phyloP scores from a whole-genome alignment of 2,888 invertebrate genomes.

The Rhingia rostrata region DNA sequence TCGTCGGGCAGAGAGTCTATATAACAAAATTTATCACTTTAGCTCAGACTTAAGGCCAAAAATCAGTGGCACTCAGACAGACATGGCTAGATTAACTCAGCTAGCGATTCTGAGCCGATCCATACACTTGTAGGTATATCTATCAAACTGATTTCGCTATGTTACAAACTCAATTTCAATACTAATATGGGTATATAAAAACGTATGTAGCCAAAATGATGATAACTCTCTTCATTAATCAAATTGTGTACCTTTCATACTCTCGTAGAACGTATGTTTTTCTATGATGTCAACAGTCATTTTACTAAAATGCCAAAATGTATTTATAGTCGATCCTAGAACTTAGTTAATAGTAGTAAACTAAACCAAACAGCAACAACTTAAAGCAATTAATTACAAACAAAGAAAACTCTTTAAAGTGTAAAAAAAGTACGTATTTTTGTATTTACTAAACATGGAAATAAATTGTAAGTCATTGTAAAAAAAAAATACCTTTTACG shows the following conservation, averaged over 20 bases:
- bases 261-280: constrained; percentile 7
- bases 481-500: constrained; percentile 19
- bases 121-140: too few species aligned
- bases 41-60: too few species aligned
- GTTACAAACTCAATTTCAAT: too few species aligned
- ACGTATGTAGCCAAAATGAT: too few species aligned
- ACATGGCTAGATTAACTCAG: too few species aligned
- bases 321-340: constrained; percentile 36
- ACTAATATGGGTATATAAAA: too few species aligned
- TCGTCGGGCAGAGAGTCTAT: too few species aligned
- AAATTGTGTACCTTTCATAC: constrained; percentile 54
- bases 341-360: constrained; percentile 30
- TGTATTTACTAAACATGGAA: constrained; percentile 58
- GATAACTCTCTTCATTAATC: constrained; percentile 3
- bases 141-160: too few species aligned
- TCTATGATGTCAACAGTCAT: constrained; percentile 22
- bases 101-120: too few species aligned
- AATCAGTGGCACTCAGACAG: too few species aligned
- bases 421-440: constrained; percentile 66
- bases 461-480: constrained; percentile 28
- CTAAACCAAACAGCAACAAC: constrained; percentile 53
- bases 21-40: too few species aligned
- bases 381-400: constrained; percentile 63
- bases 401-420: constrained; percentile 30
- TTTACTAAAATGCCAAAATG: constrained; percentile 58